Percentiles rank a stretch among this genome's conserved stretches.
These are phyloP conservation scores for Cataglyphis rosenhaueri DNA, from an alignment of 2,888 invertebrate genomes.

Conservation along the genomic window DNA sequence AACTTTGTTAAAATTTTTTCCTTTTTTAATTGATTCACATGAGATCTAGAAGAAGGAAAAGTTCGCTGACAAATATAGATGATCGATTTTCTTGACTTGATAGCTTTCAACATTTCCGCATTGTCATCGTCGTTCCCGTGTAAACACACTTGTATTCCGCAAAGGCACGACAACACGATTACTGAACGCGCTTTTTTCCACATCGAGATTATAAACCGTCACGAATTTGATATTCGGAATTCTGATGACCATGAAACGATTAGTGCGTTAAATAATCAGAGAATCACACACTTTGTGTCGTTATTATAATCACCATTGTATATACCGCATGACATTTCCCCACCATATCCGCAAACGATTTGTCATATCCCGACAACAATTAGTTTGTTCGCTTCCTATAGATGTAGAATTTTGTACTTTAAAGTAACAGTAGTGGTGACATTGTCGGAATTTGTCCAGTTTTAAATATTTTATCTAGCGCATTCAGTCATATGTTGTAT, in stretches of 20 bases:
- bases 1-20: neutral
- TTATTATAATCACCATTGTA: conserved; percentile 12
- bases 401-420: neutral
- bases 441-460: neutral
- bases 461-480: neutral
- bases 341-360: conserved; percentile 1
- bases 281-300: neutral
- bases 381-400: neutral
- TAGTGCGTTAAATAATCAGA: neutral
- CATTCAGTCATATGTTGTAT: neutral
- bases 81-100: no score
- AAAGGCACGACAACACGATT: neutral
- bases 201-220: conserved; percentile 1
- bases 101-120: conserved; percentile 1
- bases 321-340: neutral
- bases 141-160: conserved; percentile 1
- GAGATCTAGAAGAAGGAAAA: neutral
- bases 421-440: neutral
- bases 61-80: neutral
- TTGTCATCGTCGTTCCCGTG: neutral
- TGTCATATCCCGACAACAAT: conserved; percentile 9
- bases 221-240: conserved; percentile 1
- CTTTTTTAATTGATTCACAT: neutral
- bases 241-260: neutral
- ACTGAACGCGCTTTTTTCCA: neutral